Evolutionary conservation across 2,113 vertebrate species (phyloP).

Genomic region (Nibea albiflora): DNA sequence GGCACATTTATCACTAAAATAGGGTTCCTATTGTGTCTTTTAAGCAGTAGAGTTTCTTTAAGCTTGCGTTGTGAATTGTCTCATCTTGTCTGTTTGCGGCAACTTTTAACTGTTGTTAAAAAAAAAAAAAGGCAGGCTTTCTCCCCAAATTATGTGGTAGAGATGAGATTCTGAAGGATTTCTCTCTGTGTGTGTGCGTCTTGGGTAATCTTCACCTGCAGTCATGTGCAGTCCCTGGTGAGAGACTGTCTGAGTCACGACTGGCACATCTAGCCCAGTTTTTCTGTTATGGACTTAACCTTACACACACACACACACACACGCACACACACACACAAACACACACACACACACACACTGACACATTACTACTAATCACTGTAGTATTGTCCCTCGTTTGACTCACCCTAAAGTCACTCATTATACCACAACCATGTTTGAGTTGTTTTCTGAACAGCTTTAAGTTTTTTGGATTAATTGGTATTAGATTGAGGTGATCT

Average conservation of each 20-base stretch:
- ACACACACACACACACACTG: not conserved
- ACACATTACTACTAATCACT: slow-evolving; percentile 14
- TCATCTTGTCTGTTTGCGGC: not conserved
- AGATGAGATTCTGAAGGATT: slow-evolving; percentile 24
- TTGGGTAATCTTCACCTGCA: slow-evolving; percentile 55
- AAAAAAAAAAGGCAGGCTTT: not conserved
- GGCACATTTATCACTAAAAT: not conserved
- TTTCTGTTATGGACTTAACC: slow-evolving; percentile 39
- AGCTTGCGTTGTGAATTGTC: not conserved
- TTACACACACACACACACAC: not conserved
- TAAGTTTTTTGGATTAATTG: not conserved
- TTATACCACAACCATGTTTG: slow-evolving; percentile 4
- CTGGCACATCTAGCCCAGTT: slow-evolving; percentile 32
- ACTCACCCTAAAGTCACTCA: slow-evolving; percentile 26
- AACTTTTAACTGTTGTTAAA: too few species aligned
- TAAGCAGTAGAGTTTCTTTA: not conserved
- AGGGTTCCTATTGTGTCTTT: not conserved
- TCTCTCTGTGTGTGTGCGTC: not conserved
- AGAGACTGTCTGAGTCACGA: slow-evolving; percentile 44
- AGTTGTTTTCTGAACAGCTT: not conserved
- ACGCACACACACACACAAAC: not conserved
- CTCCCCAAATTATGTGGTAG: not conserved
- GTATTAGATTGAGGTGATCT: not conserved
- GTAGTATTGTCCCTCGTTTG: not conserved
- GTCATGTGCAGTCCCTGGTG: slow-evolving; percentile 40